These are phyloP conservation scores for Conistra vaccinii DNA, from an alignment of 2,888 invertebrate species.

Conservation along the genomic window DNA sequence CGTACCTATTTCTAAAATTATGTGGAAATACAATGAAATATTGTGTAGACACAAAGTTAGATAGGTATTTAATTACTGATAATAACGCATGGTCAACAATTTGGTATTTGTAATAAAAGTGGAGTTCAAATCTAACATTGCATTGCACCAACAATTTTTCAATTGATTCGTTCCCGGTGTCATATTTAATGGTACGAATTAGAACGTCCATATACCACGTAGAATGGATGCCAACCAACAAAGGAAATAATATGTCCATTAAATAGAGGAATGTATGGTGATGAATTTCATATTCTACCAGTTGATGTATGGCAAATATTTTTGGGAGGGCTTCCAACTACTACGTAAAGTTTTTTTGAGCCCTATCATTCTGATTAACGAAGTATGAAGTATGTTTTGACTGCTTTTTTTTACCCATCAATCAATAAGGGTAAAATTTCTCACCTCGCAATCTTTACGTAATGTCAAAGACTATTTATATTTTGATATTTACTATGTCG, in stretches of 20 bases:
- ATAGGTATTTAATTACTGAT: too few species aligned
- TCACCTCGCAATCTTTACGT: too few species aligned
- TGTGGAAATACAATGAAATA: not conserved
- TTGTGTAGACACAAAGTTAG: not conserved
- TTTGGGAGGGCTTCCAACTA: not conserved
- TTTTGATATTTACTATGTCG: too few species aligned
- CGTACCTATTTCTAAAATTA: not conserved
- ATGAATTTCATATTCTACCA: not conserved
- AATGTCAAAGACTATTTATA: too few species aligned
- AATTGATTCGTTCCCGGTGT: not conserved
- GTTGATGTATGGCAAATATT: not conserved
- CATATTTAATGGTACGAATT: not conserved
- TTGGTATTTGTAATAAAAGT: not conserved
- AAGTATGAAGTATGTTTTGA: too few species aligned
- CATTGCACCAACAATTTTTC: not conserved
- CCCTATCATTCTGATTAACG: not conserved
- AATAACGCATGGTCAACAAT: not conserved
- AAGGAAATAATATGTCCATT: not conserved
- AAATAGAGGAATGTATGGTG: not conserved
- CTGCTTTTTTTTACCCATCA: too few species aligned
- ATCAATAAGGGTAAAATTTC: too few species aligned
- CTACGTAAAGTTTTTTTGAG: not conserved
- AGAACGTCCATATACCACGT: not conserved
- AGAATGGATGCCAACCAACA: not conserved
- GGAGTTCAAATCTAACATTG: not conserved